Base-by-base conservation (phyloP, 2,797 vertebrate species). In the Channallabes apus region DNA sequence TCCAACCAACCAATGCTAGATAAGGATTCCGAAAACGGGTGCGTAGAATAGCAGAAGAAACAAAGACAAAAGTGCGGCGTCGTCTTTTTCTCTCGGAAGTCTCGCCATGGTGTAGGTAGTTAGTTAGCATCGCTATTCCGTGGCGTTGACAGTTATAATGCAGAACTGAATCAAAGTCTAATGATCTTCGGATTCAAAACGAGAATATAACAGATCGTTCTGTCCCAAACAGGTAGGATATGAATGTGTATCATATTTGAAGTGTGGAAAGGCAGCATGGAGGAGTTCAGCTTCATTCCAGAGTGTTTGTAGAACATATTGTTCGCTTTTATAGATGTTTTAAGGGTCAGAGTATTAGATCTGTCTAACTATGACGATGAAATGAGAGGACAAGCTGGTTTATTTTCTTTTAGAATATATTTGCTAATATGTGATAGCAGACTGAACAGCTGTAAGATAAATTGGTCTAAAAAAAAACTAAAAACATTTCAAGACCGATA, bases 161-260 rank as follows among this genome's bases (percentile, higher is more conserved):
- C 35, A 46, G 27, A 59, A 69, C 64, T 46, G 51, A 69, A 32
- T 61, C 38, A 35, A 71, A 58, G 2, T 1, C 12, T 22, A 12
- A 85, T 62, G 58, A 38, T 41, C 58, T 3, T 64, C n/a, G 77
- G 61, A 80, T 80, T 69, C 35, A n/a, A 54, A 35, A 59, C 2
- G n/a, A 32, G 27, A 58, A 32, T n/a, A 54, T 72, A 72, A 24
- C 18, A 32, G 68, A 32, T 72, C 77, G 80, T 41, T 80, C 77
- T 72, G 65, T 61, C 76, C 11, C 17, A 46, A 79, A 7, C 27
- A 80, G 84, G 84, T 85, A 85, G n/a, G 83, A 35, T 32, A 9
- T 51, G 11, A 51, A 51, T 51, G 46, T 12, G 11, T 51, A 51
- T 51, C 11, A 59, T 59, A 38, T 32, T 11, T 32, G 9, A 79